Base-by-base conservation (phyloP, 2,797 vertebrate species). In the Galago senegalensis region DNA sequence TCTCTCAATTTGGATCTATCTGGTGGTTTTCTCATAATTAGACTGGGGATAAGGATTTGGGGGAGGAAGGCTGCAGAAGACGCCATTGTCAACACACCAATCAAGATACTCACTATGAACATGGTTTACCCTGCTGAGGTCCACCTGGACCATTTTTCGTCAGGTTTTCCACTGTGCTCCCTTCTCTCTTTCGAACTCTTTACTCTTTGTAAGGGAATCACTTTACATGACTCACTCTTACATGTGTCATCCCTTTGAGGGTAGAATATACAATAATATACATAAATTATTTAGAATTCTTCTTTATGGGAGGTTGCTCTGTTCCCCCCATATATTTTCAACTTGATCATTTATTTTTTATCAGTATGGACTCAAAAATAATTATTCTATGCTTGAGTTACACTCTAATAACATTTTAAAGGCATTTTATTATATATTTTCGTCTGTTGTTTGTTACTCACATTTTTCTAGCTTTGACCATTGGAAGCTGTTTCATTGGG, bases 371-470 rank as follows among this genome's bases (percentile, higher is more conserved):
- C 5, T 79, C 9, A 67, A n/a, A 29, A 37, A 72, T 67, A 85
- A 89, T 56, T 49, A 65, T 85, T 84, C 85, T 73, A 83, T 69
- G 27, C n/a, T 37, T 92, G 12, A 85, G 29, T 61, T 94, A 60
- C 60, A 85, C 60, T 25, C 23, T 7, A 76, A 5, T 61, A 67
- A 65, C 61, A 17, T 67, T 18, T 17, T n/a, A 31, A 17, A 67
- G 16, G 8, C 40, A 65, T n/a, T 69, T 43, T 49, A 34, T 69
- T 37, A 69, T 56, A 43, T 67, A 67, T 81, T n/a, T 79, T 86
- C 56, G 37, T 63, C 31, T 67, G 40, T 49, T 31, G 12, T 23
- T n/a, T 72, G 6, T 63, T 83, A 34, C 11, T 77, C 34, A 83
- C 29, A 75, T 46, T 87, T 34, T 37, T 63, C 53, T 14, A 49